These are phyloP conservation scores for Pammene fasciana DNA, from an alignment of 2,888 invertebrate species.

Conservation along the genomic window DNA sequence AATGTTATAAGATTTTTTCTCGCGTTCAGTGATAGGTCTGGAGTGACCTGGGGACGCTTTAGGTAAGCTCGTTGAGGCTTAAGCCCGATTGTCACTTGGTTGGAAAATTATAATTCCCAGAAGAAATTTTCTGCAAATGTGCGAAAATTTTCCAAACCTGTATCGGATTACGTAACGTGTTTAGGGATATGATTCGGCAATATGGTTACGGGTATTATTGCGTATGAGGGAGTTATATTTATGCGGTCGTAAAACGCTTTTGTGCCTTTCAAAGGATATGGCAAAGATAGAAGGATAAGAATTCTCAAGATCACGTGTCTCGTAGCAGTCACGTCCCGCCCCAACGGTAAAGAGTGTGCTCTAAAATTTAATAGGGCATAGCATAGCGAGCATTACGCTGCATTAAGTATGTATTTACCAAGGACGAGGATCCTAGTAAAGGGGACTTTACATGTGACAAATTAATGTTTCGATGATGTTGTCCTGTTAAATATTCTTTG, in stretches of 20 bases:
- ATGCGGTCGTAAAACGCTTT: slow-evolving; percentile 32
- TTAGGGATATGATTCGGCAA: slow-evolving; percentile 16
- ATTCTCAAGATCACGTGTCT: slow-evolving; percentile 38
- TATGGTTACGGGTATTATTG: slow-evolving; percentile 16
- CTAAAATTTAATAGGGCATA: slow-evolving; percentile 40
- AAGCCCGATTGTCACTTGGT: slow-evolving; percentile 34
- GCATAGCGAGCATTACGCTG: slow-evolving; percentile 34
- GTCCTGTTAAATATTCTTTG: too few species aligned
- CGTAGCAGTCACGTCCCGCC: slow-evolving; percentile 35
- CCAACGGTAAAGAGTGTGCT: slow-evolving; percentile 28
- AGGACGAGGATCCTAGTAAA: slow-evolving; percentile 48
- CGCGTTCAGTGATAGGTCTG: slow-evolving; percentile 24
- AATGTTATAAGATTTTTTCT: slow-evolving; percentile 41
- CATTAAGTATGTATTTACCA: slow-evolving; percentile 51
- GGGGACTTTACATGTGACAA: not conserved
- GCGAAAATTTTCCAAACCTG: slow-evolving; percentile 9
- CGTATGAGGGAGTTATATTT: slow-evolving; percentile 20
- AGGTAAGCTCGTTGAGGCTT: slow-evolving; percentile 31
- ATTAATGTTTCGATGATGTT: not conserved
- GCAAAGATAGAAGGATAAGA: slow-evolving; percentile 12
- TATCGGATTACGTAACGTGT: slow-evolving; percentile 9
- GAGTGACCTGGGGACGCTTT: slow-evolving; percentile 36
- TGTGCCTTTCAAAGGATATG: slow-evolving; percentile 20
- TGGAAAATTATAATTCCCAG: slow-evolving; percentile 37
- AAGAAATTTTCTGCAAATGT: slow-evolving; percentile 7